Evolutionary conservation across 1,140 invertebrate species (phyloP), one percentile per base, ranked within the genome.

Genomic region (Hydropsyche tenuis): DNA sequence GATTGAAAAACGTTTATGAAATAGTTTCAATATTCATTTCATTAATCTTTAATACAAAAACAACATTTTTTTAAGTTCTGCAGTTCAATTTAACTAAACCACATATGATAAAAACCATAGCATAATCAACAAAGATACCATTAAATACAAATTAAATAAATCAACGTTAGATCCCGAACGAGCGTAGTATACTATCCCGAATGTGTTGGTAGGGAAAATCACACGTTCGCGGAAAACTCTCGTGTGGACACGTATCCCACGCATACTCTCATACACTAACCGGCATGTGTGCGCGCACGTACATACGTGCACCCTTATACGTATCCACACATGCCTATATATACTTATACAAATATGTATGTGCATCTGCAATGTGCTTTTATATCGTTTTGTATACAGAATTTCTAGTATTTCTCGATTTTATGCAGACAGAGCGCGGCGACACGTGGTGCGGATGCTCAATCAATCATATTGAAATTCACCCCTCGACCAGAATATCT

Each of bases 311-410:
- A 63, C 18, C 6, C 12, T 5, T 42, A 30, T 42, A 42, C 30
- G 25, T 63, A 25, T 27, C 7, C 22, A n/a, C n/a, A n/a, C n/a
- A 51, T 23, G 12, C 14, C 12, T 63, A 25, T 27, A 30, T 30
- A 30, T 3, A 14, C 20, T 18, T 22, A 4, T 62, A 20, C 16
- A 42, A 14, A 16, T 68, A 20, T 68, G 65, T 48, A 45, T 48
- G 65, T 48, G 65, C 23, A 68, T 68, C 65, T 68, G 65, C 65
- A 68, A 68, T 68, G 37, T 60, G 23, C 22, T 60, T 60, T 60
- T 68, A 37, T 51, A 18, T 51, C 45, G 9, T 68, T 68, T 48
- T 48, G 22, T 68, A 30, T 16, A 48, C 43, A 22, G 43, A 42
- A 27, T 68, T 37, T 43, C 30, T 66, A 20, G 63, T 66, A 46